phyloP scores from a whole-genome alignment of 2,888 invertebrate species.

The Opisthograptis luteolata region DNA sequence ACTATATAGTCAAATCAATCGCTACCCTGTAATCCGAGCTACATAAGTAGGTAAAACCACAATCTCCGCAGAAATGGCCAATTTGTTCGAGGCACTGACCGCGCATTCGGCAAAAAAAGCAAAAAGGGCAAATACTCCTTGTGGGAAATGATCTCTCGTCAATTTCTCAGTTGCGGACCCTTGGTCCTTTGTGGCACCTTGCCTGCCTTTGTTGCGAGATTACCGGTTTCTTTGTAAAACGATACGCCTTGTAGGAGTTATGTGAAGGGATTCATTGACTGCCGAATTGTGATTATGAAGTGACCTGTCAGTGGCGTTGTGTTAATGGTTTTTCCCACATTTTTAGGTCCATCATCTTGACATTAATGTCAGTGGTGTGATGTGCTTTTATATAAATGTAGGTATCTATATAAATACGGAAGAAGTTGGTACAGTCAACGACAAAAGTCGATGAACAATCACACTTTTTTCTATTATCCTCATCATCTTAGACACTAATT shows the following conservation, averaged over 20 bases:
- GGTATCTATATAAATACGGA: no score
- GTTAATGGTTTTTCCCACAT: no score
- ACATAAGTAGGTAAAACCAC: background rate
- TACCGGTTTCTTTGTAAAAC: conserved; percentile 64
- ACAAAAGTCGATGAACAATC: no score
- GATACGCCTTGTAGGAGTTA: conserved; percentile 46
- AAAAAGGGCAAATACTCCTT: conserved; percentile 37
- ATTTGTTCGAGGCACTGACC: conserved; percentile 16
- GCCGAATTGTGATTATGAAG: background rate
- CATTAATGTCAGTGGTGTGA: no score
- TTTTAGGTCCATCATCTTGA: no score
- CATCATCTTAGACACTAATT: no score
- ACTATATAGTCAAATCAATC: no score
- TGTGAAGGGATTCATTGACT: conserved; percentile 13
- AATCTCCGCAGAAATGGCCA: conserved; percentile 3
- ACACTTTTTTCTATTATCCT: no score
- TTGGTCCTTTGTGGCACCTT: conserved; percentile 67
- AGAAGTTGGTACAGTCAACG: no score
- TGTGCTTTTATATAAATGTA: no score
- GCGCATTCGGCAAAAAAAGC: conserved; percentile 16
- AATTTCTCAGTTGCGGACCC: conserved; percentile 65
- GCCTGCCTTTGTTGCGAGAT: conserved; percentile 61
- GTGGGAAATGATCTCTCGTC: conserved; percentile 56
- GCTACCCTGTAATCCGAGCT: no score
- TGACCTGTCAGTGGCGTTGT: background rate